Base-by-base conservation (phyloP, 1,140 invertebrate species). In the Drepana arcuata region DNA sequence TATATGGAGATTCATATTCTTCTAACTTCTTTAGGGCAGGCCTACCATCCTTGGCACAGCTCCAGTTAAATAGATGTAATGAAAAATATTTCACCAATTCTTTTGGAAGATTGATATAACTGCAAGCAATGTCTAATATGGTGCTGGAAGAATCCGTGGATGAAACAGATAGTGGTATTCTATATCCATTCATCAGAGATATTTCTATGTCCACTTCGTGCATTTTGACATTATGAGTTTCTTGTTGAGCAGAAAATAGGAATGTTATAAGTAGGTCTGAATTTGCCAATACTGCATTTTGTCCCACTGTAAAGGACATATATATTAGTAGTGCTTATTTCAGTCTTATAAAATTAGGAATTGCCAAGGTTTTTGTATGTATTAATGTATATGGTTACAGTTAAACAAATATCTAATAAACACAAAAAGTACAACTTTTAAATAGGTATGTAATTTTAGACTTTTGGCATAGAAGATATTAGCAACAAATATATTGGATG, bases 1-100 rank as follows among this genome's bases (percentile, higher is more conserved):
- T 92, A 77, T 93, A 95, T 7, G 96, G 96, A 41, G 95, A 96
- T 87, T 99, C 97, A 88, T 97, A 99, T 68, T 98, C 91, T 83
- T 97, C 93, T 14, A 99, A 79, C 70, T 93, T 94, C 39, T 96
- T 88, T 26, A 97, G 72, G 73, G 96, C 89, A 86, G 87, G 88
- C 55, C 89, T 79, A 66, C 91, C 87, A 57, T 88, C 88, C 59
- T 89, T 89, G 16, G 89, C 88, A 69, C 71, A 78, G 58, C 94
- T 90, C 67, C 91, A 91, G 59, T 88, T 88, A 49, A 95, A 89
- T 29, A 98, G 81, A 83, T 91, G 98, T 26, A 98, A 83, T 41
- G 93, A 92, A 87, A 98, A 98, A 81, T 95, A 97, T 56, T 89
- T 90, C 34, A 90, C 84, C 77, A 91, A 89, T 56, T 95, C 88